phyloP scores from a whole-genome alignment of 2,888 invertebrate species.

The Drosophila lacicola region DNA sequence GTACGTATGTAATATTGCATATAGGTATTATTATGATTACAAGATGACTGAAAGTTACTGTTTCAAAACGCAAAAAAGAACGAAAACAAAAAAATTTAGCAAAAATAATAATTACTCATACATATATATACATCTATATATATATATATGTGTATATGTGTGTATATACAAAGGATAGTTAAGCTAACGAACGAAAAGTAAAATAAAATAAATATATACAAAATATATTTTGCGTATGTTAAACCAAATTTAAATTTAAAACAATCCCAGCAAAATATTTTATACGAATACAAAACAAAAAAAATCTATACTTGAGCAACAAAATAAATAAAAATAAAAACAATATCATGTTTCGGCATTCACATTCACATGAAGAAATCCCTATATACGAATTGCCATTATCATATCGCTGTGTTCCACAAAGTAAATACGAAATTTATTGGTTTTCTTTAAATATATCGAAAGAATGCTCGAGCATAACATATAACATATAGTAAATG shows the following conservation, averaged over 20 bases:
- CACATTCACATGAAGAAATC: slow-evolving; percentile 3
- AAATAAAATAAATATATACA: slow-evolving; percentile 64
- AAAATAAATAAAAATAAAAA: slow-evolving; percentile 11
- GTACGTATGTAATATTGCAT: slow-evolving; percentile 71
- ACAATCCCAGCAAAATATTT: slow-evolving; percentile 66
- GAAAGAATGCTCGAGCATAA: slow-evolving; percentile 30
- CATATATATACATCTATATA: slow-evolving; percentile 44
- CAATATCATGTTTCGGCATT: slow-evolving; percentile 35
- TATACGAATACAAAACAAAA: slow-evolving; percentile 62
- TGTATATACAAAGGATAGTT: slow-evolving; percentile 39
- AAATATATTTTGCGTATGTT: slow-evolving; percentile 84
- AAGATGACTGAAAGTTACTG: slow-evolving; percentile 80
- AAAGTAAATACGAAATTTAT: slow-evolving; percentile 6
- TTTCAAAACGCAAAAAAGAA: slow-evolving; percentile 65
- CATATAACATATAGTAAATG: slow-evolving; percentile 27
- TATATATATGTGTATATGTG: slow-evolving; percentile 39
- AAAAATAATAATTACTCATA: slow-evolving; percentile 59
- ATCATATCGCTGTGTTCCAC: slow-evolving; percentile 44
- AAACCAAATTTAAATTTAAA: slow-evolving; percentile 56
- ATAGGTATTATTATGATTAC: slow-evolving; percentile 74
- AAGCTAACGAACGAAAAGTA: slow-evolving; percentile 45
- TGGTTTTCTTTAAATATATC: slow-evolving; percentile 30
- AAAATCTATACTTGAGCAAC: slow-evolving; percentile 48
- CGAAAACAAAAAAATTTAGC: slow-evolving; percentile 30
- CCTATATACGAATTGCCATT: slow-evolving; percentile 17